These are phyloP conservation scores for Acrocephalus arundinaceus DNA, from an alignment of 2,113 vertebrate species.

Conservation along the genomic window DNA sequence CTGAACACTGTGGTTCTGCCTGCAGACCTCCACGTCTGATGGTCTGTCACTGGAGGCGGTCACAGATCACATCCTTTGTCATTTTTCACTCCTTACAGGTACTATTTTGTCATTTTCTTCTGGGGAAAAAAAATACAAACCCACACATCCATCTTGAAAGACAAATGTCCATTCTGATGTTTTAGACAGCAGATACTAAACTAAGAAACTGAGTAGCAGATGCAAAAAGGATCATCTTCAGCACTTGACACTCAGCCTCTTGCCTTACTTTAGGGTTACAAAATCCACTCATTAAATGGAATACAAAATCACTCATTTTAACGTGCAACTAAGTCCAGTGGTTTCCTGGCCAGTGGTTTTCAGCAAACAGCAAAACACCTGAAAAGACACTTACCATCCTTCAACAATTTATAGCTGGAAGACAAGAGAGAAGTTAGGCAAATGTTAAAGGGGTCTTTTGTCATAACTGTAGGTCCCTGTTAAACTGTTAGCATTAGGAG, in stretches of 20 bases:
- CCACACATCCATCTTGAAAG: neutral
- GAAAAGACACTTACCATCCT: neutral
- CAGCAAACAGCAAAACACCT: neutral
- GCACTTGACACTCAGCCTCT: accelerated
- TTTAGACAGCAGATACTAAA: neutral
- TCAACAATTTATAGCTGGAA: neutral
- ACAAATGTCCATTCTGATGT: neutral
- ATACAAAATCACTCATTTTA: neutral
- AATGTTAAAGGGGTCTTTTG: neutral
- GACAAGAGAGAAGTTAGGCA: neutral
- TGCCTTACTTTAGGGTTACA: neutral
- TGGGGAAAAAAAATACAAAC: neutral
- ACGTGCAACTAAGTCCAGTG: neutral
- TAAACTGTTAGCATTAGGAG: neutral
- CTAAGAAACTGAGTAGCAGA: neutral
- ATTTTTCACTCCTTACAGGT: neutral
- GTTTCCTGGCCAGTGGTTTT: neutral
- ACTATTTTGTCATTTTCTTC: neutral
- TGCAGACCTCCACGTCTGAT: neutral
- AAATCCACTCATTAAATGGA: neutral
- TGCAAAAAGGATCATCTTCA: neutral
- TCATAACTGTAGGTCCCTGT: neutral
- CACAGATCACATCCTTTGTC: neutral
- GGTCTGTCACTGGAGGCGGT: neutral
- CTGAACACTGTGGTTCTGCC: accelerated